These are phyloP conservation scores for Parthenolecanium corni DNA, from an alignment of 2,888 invertebrate species.

Conservation along the genomic window DNA sequence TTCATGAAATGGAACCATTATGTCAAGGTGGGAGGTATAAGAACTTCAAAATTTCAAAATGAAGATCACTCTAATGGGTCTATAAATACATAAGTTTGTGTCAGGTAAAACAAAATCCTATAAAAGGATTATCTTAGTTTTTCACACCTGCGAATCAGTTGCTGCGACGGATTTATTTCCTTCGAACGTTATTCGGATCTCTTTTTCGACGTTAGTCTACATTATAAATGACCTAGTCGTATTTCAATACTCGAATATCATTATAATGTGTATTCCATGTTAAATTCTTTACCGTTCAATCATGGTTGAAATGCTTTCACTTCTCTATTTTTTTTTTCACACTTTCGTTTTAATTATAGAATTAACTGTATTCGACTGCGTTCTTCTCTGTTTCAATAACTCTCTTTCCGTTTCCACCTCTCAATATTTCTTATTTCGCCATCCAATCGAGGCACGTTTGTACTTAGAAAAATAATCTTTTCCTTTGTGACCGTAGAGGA, in stretches of 20 bases:
- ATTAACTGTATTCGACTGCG: constrained; percentile 13
- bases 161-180: too few species aligned
- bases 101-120: too few species aligned
- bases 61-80: too few species aligned
- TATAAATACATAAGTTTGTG: too few species aligned
- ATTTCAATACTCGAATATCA: neutral
- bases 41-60: too few species aligned
- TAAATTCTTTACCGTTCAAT: constrained; percentile 16
- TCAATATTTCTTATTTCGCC: neutral
- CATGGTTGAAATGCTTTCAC: constrained; percentile 17
- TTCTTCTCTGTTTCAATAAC: neutral
- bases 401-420: neutral
- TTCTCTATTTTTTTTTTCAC: constrained; percentile 25
- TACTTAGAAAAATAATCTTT: neutral
- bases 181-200: too few species aligned
- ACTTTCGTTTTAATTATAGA: constrained; percentile 26
- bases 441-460: neutral
- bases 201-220: neutral
- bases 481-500: neutral
- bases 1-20: too few species aligned
- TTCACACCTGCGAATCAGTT: too few species aligned
- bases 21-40: too few species aligned
- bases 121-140: too few species aligned
- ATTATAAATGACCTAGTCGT: neutral
- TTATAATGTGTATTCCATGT: constrained; percentile 17